These are phyloP conservation scores for Caenorhabditis drosophilae DNA, from an alignment of 2,888 invertebrate genomes.

Conservation along the genomic window DNA sequence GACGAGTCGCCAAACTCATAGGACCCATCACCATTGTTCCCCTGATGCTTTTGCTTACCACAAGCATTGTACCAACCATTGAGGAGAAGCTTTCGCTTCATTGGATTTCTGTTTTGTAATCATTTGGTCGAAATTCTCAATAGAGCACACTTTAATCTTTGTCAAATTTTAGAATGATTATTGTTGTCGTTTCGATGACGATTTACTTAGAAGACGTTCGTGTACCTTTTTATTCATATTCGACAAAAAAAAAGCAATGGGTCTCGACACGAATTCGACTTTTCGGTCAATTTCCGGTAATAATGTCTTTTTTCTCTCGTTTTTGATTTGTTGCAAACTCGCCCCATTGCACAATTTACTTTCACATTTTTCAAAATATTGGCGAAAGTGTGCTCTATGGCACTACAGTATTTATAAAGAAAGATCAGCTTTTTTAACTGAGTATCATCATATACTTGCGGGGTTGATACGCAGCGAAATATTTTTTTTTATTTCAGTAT, in stretches of 20 bases:
- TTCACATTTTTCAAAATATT: too few species aligned
- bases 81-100: conserved; percentile 57
- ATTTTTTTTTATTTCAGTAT: conserved; percentile 40
- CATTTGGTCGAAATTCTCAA: too few species aligned
- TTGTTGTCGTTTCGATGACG: conserved; percentile 52
- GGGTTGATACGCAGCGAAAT: too few species aligned
- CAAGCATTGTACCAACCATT: conserved; percentile 57
- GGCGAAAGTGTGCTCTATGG: too few species aligned
- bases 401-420: too few species aligned
- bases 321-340: conserved; percentile 9
- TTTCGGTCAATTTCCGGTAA: conserved; percentile 63
- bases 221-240: conserved; percentile 53
- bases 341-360: conserved; percentile 8
- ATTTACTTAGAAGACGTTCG: conserved; percentile 55
- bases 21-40: conserved; percentile 67
- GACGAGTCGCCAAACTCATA: conserved; percentile 55
- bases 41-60: conserved; percentile 58
- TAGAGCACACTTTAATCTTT: not conserved
- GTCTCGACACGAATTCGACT: conserved; percentile 37
- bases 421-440: too few species aligned
- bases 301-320: not conserved
- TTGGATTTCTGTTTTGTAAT: conserved; percentile 64
- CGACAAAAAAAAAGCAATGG: conserved; percentile 26
- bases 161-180: conserved; percentile 50
- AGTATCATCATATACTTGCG: too few species aligned